phyloP scores from a whole-genome alignment of 2,797 vertebrate genomes.

The Anisognathus igniventris region DNA sequence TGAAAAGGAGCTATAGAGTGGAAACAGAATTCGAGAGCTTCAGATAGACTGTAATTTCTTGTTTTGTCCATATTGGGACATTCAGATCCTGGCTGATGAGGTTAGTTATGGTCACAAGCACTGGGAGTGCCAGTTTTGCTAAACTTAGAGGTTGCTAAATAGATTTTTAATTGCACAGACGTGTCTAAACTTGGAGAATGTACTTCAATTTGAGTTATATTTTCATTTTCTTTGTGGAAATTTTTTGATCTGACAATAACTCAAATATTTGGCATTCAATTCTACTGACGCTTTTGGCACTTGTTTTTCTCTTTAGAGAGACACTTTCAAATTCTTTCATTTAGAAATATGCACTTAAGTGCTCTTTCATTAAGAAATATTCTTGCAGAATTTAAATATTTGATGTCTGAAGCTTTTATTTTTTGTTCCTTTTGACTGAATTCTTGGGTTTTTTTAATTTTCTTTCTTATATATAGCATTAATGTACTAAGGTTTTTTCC shows the following conservation, averaged over 20 bases:
- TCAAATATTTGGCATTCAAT: background rate
- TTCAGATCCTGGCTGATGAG: slow-evolving; percentile 15
- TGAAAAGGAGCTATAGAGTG: background rate
- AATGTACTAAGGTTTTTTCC: background rate
- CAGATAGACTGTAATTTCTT: background rate
- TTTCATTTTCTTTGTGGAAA: slow-evolving; percentile 1
- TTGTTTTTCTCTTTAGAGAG: background rate
- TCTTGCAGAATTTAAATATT: background rate
- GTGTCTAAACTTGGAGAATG: slow-evolving; percentile 1
- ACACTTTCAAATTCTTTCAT: background rate
- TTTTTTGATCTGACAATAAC: background rate
- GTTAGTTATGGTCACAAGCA: background rate
- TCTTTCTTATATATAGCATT: background rate
- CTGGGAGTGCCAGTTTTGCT: slow-evolving; percentile 13
- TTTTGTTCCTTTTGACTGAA: background rate
- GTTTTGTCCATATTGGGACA: background rate
- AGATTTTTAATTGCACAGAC: background rate
- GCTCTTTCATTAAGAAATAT: background rate
- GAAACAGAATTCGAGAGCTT: background rate
- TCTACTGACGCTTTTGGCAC: background rate
- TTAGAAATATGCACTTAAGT: background rate
- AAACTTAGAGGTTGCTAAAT: slow-evolving; percentile 12
- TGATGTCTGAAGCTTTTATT: background rate
- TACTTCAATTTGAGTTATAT: background rate
- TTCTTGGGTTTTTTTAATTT: background rate